Base-by-base conservation (phyloP, 64 coral and sea anemone genomes). In the Montipora sp. region DNA sequence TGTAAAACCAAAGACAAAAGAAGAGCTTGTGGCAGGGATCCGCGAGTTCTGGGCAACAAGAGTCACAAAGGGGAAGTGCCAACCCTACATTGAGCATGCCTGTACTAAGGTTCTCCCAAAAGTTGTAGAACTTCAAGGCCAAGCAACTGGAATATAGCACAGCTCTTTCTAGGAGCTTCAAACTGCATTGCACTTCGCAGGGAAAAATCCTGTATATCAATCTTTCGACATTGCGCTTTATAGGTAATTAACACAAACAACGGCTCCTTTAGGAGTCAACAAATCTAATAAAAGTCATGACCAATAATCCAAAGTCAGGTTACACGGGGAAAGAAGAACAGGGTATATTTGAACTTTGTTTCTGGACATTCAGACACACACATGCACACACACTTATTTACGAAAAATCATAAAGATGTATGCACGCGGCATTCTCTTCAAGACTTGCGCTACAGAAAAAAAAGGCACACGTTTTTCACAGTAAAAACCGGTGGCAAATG, bases 261-360 rank as follows among this genome's bases (percentile, higher is more conserved):
- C 84, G 48, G 84, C 51, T 88, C 68, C 70, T 88, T 88, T 88
- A 20, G 55, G 86, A 88, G 61, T 71, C 71, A 67, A 8, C 63
- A 67, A 67, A 8, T 67, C 13, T 16, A 67, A 67, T 67, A 12
- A 67, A 67, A 67, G 63, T 67, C 13, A 20, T 67, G 63, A 67
- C 12, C 63, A 67, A 67, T 14, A 67, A 67, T 19, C 10, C 12
- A 67, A 67, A 12, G 63, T 36, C 36, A 36, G 63, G 63, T 67
- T 67, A 67, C 12, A 15, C 10, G 10, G 16, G 11, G 12, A 67
- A 67, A 67, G 4, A 67, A 67, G 51, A 0, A 55, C 51, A 55
- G 51, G 36, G 36, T 36, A 36, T 36, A 36, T 36, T 36, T 36
- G 36, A 36, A 36, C 36, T 36, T 36, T 36, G 36, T 36, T 36